phyloP scores from a whole-genome alignment of 2,113 vertebrate genomes.

The Noturus placidus region DNA sequence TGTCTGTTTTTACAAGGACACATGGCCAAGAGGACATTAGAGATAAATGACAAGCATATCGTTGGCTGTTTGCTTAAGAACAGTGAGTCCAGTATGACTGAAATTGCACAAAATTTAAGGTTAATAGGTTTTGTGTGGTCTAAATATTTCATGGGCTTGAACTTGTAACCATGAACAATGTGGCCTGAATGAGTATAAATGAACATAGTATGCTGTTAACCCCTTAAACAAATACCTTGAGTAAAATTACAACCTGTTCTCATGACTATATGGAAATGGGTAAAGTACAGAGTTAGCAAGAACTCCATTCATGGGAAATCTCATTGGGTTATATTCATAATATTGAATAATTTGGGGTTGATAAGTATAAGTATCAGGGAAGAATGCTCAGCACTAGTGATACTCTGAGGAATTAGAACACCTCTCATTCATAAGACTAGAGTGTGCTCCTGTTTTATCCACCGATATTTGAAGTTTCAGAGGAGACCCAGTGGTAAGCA shows the following conservation, averaged over 20 bases:
- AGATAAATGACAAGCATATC: slow-evolving; percentile 26
- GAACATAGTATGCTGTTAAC: background rate
- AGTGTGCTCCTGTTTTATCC: too few relatives aligned
- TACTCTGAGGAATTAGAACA: background rate
- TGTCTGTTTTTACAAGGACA: background rate
- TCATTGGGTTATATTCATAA: too few relatives aligned
- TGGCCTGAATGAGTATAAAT: too few relatives aligned
- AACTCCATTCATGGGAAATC: background rate
- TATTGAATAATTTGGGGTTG: too few relatives aligned
- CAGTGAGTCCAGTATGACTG: slow-evolving; percentile 2
- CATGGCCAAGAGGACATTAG: background rate
- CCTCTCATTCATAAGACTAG: too few relatives aligned
- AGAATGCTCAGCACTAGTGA: background rate
- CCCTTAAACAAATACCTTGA: background rate
- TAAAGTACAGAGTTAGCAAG: background rate
- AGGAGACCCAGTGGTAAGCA: too few relatives aligned
- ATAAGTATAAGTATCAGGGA: too few relatives aligned
- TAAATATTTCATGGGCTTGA: background rate
- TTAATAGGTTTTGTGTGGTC: slow-evolving; percentile 7
- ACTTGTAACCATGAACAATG: background rate
- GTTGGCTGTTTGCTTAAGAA: slow-evolving; percentile 17
- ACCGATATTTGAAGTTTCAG: too few relatives aligned
- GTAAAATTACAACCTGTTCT: background rate
- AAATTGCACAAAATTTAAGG: background rate
- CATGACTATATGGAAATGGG: background rate